phyloP scores from a whole-genome alignment of 2,797 vertebrate species.

The Chelidonichthys spinosus region DNA sequence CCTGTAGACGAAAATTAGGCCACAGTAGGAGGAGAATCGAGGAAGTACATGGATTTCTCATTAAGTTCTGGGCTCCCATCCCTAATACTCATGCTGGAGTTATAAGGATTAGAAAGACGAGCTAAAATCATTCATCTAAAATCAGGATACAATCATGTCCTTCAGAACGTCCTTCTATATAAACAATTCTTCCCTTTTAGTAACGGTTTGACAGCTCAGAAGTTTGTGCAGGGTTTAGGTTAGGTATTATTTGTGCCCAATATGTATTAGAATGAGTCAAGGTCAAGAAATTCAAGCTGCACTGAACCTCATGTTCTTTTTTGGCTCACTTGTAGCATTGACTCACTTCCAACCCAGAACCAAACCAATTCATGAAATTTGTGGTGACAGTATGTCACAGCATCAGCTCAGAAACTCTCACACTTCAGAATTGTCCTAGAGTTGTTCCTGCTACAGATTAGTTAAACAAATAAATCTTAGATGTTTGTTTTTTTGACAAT shows the following conservation, averaged over 20 bases:
- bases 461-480: too few species aligned
- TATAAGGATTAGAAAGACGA: constrained; percentile 11
- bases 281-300: too few species aligned
- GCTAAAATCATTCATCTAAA: neutral
- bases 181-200: neutral
- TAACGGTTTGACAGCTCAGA: neutral
- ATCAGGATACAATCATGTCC: neutral
- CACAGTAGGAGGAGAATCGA: constrained; percentile 34
- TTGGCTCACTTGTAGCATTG: too few species aligned
- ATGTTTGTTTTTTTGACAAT: neutral
- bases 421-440: neutral
- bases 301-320: too few species aligned
- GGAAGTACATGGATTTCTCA: constrained; percentile 31
- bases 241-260: too few species aligned
- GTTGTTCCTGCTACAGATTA: neutral
- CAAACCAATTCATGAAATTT: too few species aligned
- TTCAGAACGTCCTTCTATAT: neutral
- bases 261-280: too few species aligned
- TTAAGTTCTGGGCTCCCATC: constrained; percentile 31
- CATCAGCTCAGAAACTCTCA: neutral
- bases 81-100: constrained; percentile 4
- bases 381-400: neutral
- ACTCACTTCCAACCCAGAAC: too few species aligned
- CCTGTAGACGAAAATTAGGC: constrained; percentile 43
- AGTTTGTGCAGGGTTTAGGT: too few species aligned